These are phyloP conservation scores for Urechis unicinctus DNA, from an alignment of 2,888 invertebrate species.

Conservation along the genomic window DNA sequence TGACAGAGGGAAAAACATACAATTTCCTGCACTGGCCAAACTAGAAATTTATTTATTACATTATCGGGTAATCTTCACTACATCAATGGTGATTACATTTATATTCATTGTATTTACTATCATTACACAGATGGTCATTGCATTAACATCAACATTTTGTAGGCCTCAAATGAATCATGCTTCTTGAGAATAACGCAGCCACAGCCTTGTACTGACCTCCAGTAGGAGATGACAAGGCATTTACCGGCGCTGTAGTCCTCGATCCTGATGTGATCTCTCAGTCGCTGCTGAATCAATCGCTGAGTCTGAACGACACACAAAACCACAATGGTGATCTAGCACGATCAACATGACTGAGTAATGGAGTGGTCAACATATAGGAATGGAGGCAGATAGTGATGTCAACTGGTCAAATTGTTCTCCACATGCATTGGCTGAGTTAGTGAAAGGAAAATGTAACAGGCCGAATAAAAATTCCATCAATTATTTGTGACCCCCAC, in stretches of 20 bases:
- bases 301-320: constrained; percentile 72
- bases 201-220: constrained; percentile 64
- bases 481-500: not conserved
- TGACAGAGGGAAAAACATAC: not conserved
- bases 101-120: too few species aligned
- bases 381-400: too few species aligned
- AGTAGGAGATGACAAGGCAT: constrained; percentile 86
- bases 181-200: not conserved
- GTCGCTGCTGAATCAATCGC: constrained; percentile 76
- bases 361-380: too few species aligned
- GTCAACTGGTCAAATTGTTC: too few species aligned
- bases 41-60: too few species aligned
- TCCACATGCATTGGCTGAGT: too few species aligned
- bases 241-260: constrained; percentile 87
- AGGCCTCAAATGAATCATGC: not conserved
- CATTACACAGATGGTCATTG: too few species aligned
- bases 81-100: too few species aligned
- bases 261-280: constrained; percentile 59
- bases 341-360: too few species aligned
- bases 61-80: too few species aligned
- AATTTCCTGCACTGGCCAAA: not conserved
- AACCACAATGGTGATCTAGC: too few species aligned
- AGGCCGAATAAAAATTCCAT: not conserved
- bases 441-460: not conserved
- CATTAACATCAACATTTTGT: too few species aligned